phyloP scores from a whole-genome alignment of 2,113 vertebrate species.

The Oryzias javanicus region DNA sequence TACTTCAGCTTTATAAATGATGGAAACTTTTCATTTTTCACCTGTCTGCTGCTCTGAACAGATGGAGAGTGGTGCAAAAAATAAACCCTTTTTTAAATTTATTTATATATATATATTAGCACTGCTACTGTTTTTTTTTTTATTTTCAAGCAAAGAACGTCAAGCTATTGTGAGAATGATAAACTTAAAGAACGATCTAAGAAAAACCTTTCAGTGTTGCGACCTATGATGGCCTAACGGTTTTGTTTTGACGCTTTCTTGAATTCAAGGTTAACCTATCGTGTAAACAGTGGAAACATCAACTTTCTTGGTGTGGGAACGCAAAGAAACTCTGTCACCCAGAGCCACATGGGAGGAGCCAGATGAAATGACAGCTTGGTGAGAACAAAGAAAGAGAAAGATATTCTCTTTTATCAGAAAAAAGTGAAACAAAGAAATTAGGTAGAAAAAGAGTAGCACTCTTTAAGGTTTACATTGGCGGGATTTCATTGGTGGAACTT shows the following conservation, averaged over 20 bases:
- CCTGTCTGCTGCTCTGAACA: background rate
- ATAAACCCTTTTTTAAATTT: too few species aligned
- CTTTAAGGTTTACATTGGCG: slow-evolving; percentile 19
- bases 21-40: slow-evolving; percentile 14
- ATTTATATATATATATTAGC: too few species aligned
- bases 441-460: background rate
- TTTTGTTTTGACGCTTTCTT: slow-evolving; percentile 13
- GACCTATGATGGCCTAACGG: background rate
- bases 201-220: background rate
- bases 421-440: slow-evolving; percentile 3
- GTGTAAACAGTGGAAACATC: slow-evolving; percentile 52
- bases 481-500: slow-evolving; percentile 37
- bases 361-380: slow-evolving; percentile 19
- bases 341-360: slow-evolving; percentile 10
- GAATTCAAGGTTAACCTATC: slow-evolving; percentile 43
- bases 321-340: slow-evolving; percentile 34
- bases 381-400: background rate
- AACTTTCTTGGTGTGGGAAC: slow-evolving; percentile 57
- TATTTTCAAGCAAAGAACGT: too few species aligned
- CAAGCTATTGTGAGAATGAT: too few species aligned
- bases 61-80: too few species aligned
- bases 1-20: slow-evolving; percentile 15
- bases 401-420: background rate
- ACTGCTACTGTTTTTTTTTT: too few species aligned
- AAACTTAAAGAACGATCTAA: background rate